phyloP scores from a whole-genome alignment of 2,113 vertebrate species.

The Nipponia nippon region DNA sequence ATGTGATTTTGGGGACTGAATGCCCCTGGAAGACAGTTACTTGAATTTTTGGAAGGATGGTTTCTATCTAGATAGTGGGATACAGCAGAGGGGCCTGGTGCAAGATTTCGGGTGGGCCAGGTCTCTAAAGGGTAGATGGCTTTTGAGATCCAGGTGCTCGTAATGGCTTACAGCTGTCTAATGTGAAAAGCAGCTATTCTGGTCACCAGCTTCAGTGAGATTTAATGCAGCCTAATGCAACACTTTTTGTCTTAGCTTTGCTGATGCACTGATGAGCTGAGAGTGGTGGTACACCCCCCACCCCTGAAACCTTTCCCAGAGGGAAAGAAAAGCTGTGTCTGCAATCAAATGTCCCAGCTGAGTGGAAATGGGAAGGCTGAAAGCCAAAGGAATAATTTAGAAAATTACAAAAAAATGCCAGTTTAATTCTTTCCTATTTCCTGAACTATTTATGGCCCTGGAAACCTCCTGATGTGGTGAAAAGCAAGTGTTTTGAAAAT shows the following conservation, averaged over 20 bases:
- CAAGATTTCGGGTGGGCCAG: neutral
- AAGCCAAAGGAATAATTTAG: neutral
- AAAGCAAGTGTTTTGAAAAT: neutral
- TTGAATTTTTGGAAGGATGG: neutral
- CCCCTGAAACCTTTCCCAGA: neutral
- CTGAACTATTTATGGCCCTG: neutral
- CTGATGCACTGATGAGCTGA: neutral
- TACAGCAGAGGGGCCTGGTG: neutral
- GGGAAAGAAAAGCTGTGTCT: neutral
- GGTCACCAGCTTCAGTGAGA: neutral
- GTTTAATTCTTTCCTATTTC: neutral
- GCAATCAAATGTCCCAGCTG: neutral
- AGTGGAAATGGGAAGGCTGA: neutral
- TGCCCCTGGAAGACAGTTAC: neutral
- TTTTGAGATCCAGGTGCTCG: neutral
- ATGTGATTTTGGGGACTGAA: neutral
- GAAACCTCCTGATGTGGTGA: neutral
- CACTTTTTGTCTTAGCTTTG: neutral
- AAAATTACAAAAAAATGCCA: neutral
- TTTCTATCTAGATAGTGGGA: neutral
- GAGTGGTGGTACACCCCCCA: neutral
- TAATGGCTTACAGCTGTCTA: neutral
- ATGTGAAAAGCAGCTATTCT: neutral
- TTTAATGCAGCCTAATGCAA: neutral
- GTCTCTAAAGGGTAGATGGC: neutral